A percentile compares a stretch with the other conserved stretches of the same genome.
phyloP scores from a whole-genome alignment of 2,113 vertebrate species.

The Pterocles gutturalis region DNA sequence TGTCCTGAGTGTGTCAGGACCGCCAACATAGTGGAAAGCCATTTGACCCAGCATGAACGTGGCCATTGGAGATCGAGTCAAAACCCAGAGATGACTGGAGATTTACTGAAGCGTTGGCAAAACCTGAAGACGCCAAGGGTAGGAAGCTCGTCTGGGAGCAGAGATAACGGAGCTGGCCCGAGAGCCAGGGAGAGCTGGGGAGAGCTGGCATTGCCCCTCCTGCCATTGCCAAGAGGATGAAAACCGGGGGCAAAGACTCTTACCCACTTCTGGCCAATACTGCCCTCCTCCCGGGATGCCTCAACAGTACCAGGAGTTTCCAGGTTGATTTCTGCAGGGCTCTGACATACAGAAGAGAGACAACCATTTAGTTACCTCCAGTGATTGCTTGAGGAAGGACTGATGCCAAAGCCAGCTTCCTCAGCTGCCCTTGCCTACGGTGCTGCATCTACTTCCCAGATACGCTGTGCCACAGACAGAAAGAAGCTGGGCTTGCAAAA shows the following conservation, averaged over 20 bases:
- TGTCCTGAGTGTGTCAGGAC: neutral
- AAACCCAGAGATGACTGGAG: neutral
- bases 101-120: neutral
- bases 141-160: neutral
- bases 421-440: neutral
- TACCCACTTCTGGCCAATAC: neutral
- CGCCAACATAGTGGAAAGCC: fast-evolving
- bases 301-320: neutral
- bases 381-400: neutral
- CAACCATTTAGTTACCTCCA: neutral
- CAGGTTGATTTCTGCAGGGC: neutral
- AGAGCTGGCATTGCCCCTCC: neutral
- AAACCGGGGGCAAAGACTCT: fast-evolving
- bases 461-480: fast-evolving
- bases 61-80: fast-evolving
- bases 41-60: fast-evolving
- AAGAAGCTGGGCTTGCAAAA: neutral
- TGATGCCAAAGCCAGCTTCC: neutral
- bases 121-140: neutral
- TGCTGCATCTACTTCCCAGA: neutral
- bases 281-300: neutral
- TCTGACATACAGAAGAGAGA: neutral
- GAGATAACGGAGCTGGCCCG: neutral
- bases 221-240: neutral
- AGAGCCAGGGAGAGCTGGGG: neutral